These are phyloP conservation scores for Caenorhabditis sp. DNA, from an alignment of 2,888 invertebrate genomes.

Conservation along the genomic window DNA sequence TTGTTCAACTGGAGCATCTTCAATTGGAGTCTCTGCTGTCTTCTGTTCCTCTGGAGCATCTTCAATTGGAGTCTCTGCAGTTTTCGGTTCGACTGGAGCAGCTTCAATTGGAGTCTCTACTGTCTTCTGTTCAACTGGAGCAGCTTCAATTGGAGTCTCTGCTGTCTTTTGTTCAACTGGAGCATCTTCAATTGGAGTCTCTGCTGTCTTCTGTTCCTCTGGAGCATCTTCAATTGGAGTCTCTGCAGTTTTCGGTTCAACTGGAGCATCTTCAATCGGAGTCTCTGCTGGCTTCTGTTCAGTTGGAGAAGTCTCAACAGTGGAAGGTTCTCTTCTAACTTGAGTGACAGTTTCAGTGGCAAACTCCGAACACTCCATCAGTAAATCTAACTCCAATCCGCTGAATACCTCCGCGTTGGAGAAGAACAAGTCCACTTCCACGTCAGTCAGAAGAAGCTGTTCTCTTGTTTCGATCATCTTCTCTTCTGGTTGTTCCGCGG, in stretches of 20 bases:
- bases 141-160: conserved; percentile 7
- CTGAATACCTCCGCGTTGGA: too few relatives aligned
- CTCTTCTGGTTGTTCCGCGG: conserved; percentile 16
- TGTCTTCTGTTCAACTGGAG: not conserved
- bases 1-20: too few relatives aligned
- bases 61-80: too few relatives aligned
- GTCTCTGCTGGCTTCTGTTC: conserved; percentile 24
- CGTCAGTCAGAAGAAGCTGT: not conserved
- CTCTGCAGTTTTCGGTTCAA: not conserved
- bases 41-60: too few relatives aligned
- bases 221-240: conserved; percentile 1
- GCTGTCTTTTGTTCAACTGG: conserved; percentile 15
- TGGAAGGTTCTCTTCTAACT: not conserved
- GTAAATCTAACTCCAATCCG: too few relatives aligned
- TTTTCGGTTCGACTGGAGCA: too few relatives aligned
- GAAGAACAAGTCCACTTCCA: too few relatives aligned
- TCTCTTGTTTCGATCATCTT: conserved; percentile 9
- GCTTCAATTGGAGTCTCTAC: not conserved
- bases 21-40: too few relatives aligned
- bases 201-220: not conserved
- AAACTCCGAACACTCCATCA: too few relatives aligned
- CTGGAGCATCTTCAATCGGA: conserved; percentile 26
- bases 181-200: conserved; percentile 24
- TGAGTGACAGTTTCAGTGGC: too few relatives aligned
- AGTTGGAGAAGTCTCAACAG: conserved; percentile 12